Conservation (phyloP, 2,888 invertebrate species). For the Polietes domitor region DNA sequence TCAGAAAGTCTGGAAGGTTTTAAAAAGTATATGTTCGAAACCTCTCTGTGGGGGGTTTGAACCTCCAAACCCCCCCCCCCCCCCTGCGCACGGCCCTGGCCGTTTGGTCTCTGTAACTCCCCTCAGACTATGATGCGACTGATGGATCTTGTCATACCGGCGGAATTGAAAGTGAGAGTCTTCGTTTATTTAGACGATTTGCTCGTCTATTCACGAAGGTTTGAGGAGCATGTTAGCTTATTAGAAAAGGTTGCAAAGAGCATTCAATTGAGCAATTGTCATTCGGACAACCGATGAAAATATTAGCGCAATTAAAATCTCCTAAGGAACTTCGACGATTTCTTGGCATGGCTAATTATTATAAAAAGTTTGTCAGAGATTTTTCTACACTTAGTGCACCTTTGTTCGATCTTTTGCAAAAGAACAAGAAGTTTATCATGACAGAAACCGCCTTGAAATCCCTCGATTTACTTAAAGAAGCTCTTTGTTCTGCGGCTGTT, state of each 20-base stretch:
- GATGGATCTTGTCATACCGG: constrained; percentile 46
- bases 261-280: constrained; percentile 18
- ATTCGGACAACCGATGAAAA: background rate
- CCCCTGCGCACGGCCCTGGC: too few relatives aligned
- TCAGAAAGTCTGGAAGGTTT: too few relatives aligned
- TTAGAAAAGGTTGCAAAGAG: constrained; percentile 24
- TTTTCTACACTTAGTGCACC: background rate
- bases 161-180: constrained; percentile 15
- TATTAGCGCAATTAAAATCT: background rate
- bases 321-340: constrained; percentile 38
- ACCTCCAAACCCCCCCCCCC: too few relatives aligned
- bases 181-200: constrained; percentile 48
- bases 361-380: constrained; percentile 35
- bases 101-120: constrained; percentile 48
- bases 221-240: constrained; percentile 12
- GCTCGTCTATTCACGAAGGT: constrained; percentile 3
- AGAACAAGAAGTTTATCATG: constrained; percentile 20
- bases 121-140: constrained; percentile 44
- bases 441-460: background rate
- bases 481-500: background rate
- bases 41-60: too few relatives aligned
- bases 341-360: constrained; percentile 39
- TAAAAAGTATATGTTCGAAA: too few relatives aligned
- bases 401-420: constrained; percentile 9
- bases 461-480: background rate